A percentile compares a stretch with the other conserved stretches of the same genome.
phyloP scores from a whole-genome alignment of 2,113 vertebrate species.

The Bos javanicus region DNA sequence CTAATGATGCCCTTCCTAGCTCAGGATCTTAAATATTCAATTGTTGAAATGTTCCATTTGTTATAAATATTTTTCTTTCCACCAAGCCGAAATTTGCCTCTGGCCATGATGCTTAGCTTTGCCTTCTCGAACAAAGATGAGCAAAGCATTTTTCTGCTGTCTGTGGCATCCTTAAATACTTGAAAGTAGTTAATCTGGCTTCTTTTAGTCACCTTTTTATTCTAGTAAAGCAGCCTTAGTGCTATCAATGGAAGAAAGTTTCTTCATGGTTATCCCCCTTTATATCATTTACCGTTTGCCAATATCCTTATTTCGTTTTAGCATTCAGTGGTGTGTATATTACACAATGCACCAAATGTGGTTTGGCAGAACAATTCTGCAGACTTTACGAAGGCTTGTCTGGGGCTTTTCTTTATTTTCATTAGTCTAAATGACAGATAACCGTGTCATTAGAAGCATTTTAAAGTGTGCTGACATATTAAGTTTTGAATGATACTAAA shows the following conservation, averaged over 20 bases:
- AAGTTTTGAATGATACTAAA: background rate
- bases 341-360: background rate
- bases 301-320: background rate
- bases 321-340: background rate
- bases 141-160: background rate
- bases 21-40: background rate
- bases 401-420: background rate
- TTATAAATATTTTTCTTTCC: background rate
- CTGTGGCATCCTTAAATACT: background rate
- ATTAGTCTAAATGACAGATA: background rate
- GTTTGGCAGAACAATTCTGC: background rate
- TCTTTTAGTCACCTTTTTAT: background rate
- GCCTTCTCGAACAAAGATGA: background rate
- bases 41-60: background rate
- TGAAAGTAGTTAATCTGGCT: background rate
- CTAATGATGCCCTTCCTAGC: background rate
- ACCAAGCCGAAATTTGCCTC: background rate
- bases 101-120: background rate
- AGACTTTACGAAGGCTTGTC: background rate
- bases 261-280: background rate
- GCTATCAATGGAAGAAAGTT: background rate
- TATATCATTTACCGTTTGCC: background rate
- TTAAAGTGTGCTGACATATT: background rate
- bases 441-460: conserved; percentile 2
- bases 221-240: background rate